phyloP scores from a whole-genome alignment of 2,797 vertebrate species.

The Sebastes jordani region DNA sequence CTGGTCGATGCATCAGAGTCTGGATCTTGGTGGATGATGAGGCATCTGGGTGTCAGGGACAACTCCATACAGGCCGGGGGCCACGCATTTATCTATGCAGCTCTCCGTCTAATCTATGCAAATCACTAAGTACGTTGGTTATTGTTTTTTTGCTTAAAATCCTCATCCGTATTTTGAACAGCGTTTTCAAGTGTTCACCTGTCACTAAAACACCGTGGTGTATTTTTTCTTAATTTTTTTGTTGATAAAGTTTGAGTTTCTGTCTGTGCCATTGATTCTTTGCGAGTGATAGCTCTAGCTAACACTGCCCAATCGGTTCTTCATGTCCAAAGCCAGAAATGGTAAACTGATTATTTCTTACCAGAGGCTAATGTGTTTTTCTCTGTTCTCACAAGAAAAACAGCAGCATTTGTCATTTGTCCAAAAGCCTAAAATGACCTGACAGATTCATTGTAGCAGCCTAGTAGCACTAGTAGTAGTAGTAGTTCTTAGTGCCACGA shows the following conservation, averaged over 20 bases:
- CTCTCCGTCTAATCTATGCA: conserved; percentile 29
- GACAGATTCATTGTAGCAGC: too few species aligned
- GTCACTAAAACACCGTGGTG: not conserved
- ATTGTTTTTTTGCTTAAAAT: not conserved
- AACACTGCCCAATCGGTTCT: not conserved
- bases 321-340: not conserved
- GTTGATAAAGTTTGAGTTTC: not conserved
- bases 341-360: not conserved
- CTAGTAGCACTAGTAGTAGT: too few species aligned
- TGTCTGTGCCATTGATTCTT: not conserved
- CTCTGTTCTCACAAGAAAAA: not conserved
- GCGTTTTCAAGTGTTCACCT: not conserved
- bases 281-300: fast-evolving
- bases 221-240: not conserved
- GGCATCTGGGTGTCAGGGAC: conserved; percentile 91
- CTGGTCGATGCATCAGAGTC: conserved; percentile 88
- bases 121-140: not conserved
- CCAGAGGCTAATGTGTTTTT: not conserved
- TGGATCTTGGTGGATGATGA: conserved; percentile 95
- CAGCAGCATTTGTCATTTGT: not conserved
- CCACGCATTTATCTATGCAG: conserved; percentile 41
- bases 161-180: not conserved
- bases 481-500: too few species aligned
- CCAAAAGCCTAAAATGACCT: too few species aligned
- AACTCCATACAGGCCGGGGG: conserved; percentile 89